These are phyloP conservation scores for Exephanes ischioxanthus DNA, from an alignment of 2,888 invertebrate species.

Conservation along the genomic window DNA sequence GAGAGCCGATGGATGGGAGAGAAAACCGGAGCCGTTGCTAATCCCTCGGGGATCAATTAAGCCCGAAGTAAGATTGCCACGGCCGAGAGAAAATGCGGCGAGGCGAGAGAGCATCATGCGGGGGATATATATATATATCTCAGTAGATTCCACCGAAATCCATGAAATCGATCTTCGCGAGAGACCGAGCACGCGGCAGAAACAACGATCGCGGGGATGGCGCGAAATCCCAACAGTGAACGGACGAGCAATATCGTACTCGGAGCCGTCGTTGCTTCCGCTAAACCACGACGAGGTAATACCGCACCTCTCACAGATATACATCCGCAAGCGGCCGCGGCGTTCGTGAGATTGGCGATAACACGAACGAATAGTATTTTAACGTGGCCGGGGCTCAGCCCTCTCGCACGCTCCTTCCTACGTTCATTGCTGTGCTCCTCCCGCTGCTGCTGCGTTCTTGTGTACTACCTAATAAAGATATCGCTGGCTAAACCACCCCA, in stretches of 20 bases:
- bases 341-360: constrained; percentile 65
- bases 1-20: constrained; percentile 17
- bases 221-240: constrained; percentile 33
- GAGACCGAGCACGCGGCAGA: constrained; percentile 35
- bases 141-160: constrained; percentile 58
- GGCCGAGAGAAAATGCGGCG: constrained; percentile 36
- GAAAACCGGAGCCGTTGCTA: constrained; percentile 61
- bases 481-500: constrained; percentile 37
- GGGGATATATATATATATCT: constrained; percentile 25
- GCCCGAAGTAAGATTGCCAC: constrained; percentile 60
- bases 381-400: constrained; percentile 42
- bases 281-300: constrained; percentile 63
- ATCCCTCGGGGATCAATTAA: constrained; percentile 65
- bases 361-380: constrained; percentile 65
- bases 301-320: constrained; percentile 45
- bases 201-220: constrained; percentile 19
- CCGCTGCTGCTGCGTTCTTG: constrained; percentile 5
- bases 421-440: not conserved
- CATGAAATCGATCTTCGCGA: constrained; percentile 64
- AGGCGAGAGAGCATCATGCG: constrained; percentile 32
- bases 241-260: constrained; percentile 57
- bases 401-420: constrained; percentile 26
- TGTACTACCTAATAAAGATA: constrained; percentile 58
- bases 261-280: constrained; percentile 40
- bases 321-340: constrained; percentile 19